Conservation (phyloP, 2,113 vertebrate genomes). For the Aptenodytes patagonicus region DNA sequence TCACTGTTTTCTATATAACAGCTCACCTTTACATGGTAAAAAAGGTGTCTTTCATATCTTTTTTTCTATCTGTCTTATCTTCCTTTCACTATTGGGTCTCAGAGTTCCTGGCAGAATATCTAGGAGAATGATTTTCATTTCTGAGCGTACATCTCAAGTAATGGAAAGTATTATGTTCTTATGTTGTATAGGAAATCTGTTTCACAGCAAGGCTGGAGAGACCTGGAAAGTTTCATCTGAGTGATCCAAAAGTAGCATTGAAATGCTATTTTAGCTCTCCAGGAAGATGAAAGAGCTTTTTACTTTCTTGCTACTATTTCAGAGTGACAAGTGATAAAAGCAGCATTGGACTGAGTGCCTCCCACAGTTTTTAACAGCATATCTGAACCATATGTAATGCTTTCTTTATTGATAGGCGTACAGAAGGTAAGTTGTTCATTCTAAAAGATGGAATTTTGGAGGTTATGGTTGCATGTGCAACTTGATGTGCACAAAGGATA, state of each 20-base stretch:
- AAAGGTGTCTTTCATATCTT: neutral
- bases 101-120: neutral
- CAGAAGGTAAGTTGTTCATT: neutral
- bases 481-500: neutral
- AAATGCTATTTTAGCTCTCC: slow-evolving; percentile 13
- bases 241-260: slow-evolving; percentile 19
- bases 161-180: neutral
- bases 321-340: slow-evolving; percentile 52
- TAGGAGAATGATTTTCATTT: neutral
- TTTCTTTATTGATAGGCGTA: neutral
- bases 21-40: neutral
- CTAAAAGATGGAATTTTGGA: neutral
- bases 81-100: neutral
- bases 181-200: neutral
- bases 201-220: slow-evolving; percentile 9
- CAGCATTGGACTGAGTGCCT: neutral
- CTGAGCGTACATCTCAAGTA: neutral
- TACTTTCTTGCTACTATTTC: slow-evolving; percentile 22
- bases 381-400: neutral
- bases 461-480: neutral
- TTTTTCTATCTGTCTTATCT: neutral
- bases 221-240: neutral
- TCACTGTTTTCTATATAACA: neutral
- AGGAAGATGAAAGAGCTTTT: slow-evolving; percentile 27
- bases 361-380: neutral